phyloP scores from a whole-genome alignment of 2,113 vertebrate species.

The Larimichthys crocea region DNA sequence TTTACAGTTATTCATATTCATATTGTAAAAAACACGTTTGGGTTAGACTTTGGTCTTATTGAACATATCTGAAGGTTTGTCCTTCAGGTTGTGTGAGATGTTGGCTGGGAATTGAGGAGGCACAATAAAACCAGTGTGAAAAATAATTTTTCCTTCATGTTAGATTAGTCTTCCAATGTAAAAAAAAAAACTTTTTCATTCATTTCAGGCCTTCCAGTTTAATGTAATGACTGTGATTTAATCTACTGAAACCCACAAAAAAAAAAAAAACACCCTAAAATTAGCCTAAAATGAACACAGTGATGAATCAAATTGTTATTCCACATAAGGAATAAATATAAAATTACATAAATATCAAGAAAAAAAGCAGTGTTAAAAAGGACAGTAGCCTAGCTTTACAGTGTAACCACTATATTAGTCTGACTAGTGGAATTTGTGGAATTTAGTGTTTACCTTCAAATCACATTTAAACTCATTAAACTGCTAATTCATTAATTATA shows the following conservation, averaged over 20 bases:
- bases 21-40: background rate
- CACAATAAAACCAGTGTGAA: background rate
- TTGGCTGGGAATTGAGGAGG: slow-evolving; percentile 17
- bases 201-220: background rate
- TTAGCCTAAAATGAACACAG: too few relatives aligned
- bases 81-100: slow-evolving; percentile 11
- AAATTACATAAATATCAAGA: too few relatives aligned
- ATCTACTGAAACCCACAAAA: background rate
- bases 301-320: too few relatives aligned
- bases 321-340: too few relatives aligned
- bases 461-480: too few relatives aligned
- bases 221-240: background rate
- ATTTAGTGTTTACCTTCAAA: too few relatives aligned
- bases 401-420: too few relatives aligned
- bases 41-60: background rate
- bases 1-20: too few relatives aligned
- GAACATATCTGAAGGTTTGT: background rate
- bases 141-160: slow-evolving; percentile 5
- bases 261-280: background rate
- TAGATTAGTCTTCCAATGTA: background rate
- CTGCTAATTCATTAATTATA: background rate
- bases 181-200: background rate
- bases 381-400: too few relatives aligned
- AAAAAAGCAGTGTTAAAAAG: too few relatives aligned
- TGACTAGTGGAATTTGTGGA: too few relatives aligned